phyloP scores from a whole-genome alignment of 1,140 invertebrate genomes.

The Diorhabda carinulata region DNA sequence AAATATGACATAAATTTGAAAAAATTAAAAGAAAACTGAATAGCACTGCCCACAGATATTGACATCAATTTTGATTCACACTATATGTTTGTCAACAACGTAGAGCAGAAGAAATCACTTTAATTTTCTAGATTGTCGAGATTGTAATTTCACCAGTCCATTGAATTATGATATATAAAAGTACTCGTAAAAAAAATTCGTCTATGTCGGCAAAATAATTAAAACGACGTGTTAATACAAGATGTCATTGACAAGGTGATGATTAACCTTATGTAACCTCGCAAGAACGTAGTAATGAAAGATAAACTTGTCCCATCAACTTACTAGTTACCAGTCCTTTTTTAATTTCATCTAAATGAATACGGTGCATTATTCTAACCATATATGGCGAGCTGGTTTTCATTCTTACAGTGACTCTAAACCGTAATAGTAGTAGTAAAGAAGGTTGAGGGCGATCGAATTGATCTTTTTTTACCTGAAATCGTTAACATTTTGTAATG shows the following conservation, averaged over 20 bases:
- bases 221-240: not conserved
- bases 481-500: too few species aligned
- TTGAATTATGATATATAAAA: too few species aligned
- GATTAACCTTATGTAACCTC: not conserved
- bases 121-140: too few species aligned
- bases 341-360: not conserved
- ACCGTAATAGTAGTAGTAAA: not conserved
- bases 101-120: too few species aligned
- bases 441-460: too few species aligned
- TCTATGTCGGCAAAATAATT: not conserved
- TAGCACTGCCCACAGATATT: too few species aligned
- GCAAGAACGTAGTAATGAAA: not conserved
- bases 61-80: too few species aligned
- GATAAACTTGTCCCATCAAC: not conserved
- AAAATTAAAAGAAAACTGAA: too few species aligned
- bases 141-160: too few species aligned
- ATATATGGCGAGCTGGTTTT: slow-evolving; percentile 2
- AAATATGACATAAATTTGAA: too few species aligned
- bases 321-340: not conserved
- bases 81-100: too few species aligned
- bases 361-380: not conserved
- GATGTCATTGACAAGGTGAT: slow-evolving; percentile 1
- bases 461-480: too few species aligned
- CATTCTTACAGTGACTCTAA: not conserved
- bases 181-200: not conserved